These are phyloP conservation scores for Callithrix jacchus DNA, from an alignment of 2,113 vertebrate species.

Conservation along the genomic window DNA sequence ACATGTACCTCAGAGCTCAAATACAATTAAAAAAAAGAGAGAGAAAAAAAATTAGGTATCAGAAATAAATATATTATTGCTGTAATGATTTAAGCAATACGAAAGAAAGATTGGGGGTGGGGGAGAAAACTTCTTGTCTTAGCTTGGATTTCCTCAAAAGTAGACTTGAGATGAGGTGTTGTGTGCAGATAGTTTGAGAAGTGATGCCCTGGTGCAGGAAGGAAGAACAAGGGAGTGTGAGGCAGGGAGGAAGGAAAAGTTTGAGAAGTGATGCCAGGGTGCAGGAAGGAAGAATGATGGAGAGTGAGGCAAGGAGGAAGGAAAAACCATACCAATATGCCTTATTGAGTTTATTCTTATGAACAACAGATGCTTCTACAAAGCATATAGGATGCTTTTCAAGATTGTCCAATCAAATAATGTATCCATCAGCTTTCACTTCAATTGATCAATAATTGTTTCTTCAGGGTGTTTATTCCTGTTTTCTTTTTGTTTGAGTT, in stretches of 20 bases:
- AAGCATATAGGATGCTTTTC: neutral
- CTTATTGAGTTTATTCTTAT: neutral
- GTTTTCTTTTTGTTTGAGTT: neutral
- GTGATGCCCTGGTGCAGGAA: neutral
- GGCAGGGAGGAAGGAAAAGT: neutral
- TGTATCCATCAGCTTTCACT: neutral
- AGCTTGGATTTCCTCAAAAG: neutral
- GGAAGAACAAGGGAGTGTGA: neutral
- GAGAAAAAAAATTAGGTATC: neutral
- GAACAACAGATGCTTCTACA: neutral
- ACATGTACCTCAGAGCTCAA: no score
- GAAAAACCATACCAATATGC: neutral
- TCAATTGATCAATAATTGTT: neutral
- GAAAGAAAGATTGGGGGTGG: neutral
- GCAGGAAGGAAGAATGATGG: neutral
- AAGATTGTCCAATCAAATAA: neutral
- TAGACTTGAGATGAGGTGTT: neutral
- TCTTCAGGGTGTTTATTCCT: neutral
- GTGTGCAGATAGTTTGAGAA: neutral
- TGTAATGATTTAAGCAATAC: neutral
- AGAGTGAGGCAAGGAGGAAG: neutral
- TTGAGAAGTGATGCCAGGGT: neutral
- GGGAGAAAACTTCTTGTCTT: neutral
- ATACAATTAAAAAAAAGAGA: no score
- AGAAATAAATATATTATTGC: neutral